Percentiles rank a stretch among this genome's conserved stretches.
These are phyloP conservation scores for Misgurnus anguillicaudatus DNA, from an alignment of 2,113 vertebrate genomes.

Conservation along the genomic window DNA sequence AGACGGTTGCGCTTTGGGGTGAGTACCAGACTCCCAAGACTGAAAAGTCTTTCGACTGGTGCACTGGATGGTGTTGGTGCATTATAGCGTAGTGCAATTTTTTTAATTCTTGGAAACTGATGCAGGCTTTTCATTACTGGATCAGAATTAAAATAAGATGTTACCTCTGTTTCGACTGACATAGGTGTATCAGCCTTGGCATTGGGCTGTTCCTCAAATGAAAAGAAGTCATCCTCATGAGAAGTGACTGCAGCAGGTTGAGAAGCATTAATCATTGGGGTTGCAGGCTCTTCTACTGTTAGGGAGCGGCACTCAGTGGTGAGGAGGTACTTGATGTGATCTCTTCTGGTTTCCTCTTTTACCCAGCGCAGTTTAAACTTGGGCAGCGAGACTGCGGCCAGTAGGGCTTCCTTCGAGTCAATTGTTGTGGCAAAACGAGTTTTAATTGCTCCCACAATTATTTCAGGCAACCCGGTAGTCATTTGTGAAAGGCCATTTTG, in stretches of 20 bases:
- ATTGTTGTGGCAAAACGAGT: conserved; percentile 12
- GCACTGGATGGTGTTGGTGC: conserved; percentile 40
- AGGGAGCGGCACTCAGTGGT: background rate
- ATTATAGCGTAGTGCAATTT: conserved; percentile 36
- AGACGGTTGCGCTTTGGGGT: too few relatives aligned
- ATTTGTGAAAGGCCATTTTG: background rate
- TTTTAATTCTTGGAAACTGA: too few relatives aligned
- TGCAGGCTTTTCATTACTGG: too few relatives aligned
- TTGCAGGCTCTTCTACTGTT: too few relatives aligned
- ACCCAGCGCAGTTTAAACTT: conserved; percentile 37
- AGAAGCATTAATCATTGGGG: too few relatives aligned
- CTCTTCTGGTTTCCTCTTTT: conserved; percentile 35
- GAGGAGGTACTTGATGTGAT: too few relatives aligned
- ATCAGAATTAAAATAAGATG: too few relatives aligned
- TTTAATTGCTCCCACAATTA: conserved; percentile 18
- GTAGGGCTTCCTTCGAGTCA: conserved; percentile 15
- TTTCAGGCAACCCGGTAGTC: background rate
- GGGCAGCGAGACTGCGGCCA: conserved; percentile 26
- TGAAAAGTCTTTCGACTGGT: conserved; percentile 42
- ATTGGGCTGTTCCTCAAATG: too few relatives aligned
- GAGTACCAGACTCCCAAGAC: conserved; percentile 42
- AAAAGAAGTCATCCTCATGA: too few relatives aligned
- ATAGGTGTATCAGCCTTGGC: too few relatives aligned
- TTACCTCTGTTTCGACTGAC: too few relatives aligned
- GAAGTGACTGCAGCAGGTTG: too few relatives aligned